A percentile compares a stretch with the other conserved stretches of the same genome.
Evolutionary conservation across 2,113 vertebrate species (phyloP).

Genomic region (Acinonyx jubatus): DNA sequence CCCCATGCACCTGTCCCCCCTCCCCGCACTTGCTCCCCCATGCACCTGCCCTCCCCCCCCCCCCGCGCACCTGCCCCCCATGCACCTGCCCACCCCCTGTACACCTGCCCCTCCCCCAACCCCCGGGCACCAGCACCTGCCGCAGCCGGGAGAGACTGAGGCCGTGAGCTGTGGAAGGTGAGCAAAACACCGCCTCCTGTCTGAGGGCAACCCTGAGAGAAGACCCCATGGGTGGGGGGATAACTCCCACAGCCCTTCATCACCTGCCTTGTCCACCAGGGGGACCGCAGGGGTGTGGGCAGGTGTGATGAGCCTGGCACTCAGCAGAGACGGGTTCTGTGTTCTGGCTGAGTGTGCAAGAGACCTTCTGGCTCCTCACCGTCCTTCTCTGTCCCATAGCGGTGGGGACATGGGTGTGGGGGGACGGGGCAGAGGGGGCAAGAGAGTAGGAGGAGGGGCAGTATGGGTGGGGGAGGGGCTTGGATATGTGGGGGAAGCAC

Average conservation of each 20-base stretch:
- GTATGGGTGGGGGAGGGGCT: background rate
- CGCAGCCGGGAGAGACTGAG: background rate
- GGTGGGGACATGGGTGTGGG: background rate
- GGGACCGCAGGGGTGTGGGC: background rate
- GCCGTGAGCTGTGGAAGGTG: background rate
- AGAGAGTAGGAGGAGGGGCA: background rate
- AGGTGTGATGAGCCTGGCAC: background rate
- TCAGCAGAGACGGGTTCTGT: background rate
- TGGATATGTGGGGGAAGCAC: no score
- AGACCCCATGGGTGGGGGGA: background rate
- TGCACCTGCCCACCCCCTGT: no score
- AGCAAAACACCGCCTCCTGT: background rate
- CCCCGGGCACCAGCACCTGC: no score
- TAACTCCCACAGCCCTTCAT: no score
- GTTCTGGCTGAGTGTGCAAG: background rate
- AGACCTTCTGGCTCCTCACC: background rate
- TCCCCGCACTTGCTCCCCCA: no score
- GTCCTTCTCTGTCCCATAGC: background rate
- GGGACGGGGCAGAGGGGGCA: background rate
- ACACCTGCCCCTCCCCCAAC: no score
- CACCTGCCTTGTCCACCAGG: rapidly evolving
- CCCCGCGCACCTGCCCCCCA: no score
- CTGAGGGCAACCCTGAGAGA: background rate
- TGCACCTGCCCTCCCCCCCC: conserved; percentile 81
- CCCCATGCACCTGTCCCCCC: no score